These are phyloP conservation scores for Papilio dardanus DNA, from an alignment of 1,140 invertebrate genomes.

Conservation along the genomic window DNA sequence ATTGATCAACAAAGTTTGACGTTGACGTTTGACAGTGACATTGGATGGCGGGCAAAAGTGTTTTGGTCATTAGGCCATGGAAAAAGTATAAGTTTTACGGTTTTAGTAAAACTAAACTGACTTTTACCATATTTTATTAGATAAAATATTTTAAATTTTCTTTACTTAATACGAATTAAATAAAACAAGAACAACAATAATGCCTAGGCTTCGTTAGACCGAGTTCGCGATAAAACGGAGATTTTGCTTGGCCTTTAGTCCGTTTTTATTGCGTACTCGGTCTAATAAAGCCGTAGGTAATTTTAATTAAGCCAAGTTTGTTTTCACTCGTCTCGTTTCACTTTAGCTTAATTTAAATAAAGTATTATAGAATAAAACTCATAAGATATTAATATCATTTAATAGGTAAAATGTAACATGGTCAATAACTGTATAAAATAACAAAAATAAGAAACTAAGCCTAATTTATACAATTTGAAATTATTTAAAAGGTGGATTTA, in stretches of 20 bases:
- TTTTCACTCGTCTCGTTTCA: too few relatives aligned
- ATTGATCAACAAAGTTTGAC: constrained; percentile 8
- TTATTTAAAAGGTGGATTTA: constrained; percentile 42
- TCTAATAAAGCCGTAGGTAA: too few relatives aligned
- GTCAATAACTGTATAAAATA: background rate
- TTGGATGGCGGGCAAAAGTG: background rate
- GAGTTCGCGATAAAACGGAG: too few relatives aligned
- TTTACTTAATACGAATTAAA: too few relatives aligned
- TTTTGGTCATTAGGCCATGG: background rate
- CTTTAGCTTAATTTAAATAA: background rate
- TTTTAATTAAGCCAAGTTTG: too few relatives aligned
- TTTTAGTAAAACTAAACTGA: background rate
- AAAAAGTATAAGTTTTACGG: too few relatives aligned
- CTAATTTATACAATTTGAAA: constrained; percentile 43
- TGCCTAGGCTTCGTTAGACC: too few relatives aligned
- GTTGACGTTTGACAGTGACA: constrained; percentile 1
- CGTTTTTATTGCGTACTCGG: too few relatives aligned
- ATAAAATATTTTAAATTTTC: too few relatives aligned
- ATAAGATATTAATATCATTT: background rate
- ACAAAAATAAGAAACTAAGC: background rate
- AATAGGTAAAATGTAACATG: background rate
- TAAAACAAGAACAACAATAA: too few relatives aligned
- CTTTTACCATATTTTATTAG: too few relatives aligned
- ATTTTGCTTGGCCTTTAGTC: too few relatives aligned
- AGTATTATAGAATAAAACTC: background rate